Evolutionary conservation across 2,888 invertebrate genomes (phyloP), one percentile per base, ranked within the genome.

Genomic region (Hecatera dysodea): DNA sequence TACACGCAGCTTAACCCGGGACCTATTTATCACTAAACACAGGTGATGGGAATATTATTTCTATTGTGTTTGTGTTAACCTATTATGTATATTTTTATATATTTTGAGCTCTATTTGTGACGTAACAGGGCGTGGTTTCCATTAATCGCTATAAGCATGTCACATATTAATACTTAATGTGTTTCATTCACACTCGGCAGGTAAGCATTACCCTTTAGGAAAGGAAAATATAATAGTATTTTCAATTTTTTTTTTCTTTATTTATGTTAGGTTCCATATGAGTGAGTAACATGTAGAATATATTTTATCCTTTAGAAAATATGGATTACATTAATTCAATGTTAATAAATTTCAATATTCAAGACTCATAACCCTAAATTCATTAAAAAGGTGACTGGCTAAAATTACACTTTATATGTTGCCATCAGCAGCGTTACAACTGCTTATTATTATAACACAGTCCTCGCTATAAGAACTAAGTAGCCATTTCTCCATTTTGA

Each of bases 1-100:
- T 96, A 95, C 96, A 96, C 88, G 96, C 96, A 96, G 96, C 96
- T 95, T 96, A 96, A 96, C 93, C 94, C 95, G 95, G 96, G 96
- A 95, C 93, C 95, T 95, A 95, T 96, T 89, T 96, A 96, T 95
- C 96, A 96, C 93, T 96, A 96, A 95, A 94, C 90, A 87, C 96
- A 96, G 96, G 96, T 96, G 96, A 96, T 90, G 94, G 95, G 94
- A 93, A 88, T 93, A 92, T 91, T 92, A 90, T 93, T 93, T 91
- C 78, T 93, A 87, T 90, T 89, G 89, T 91, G 90, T 91, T 89
- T 86, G 86, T 90, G 84, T 87, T 80, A 78, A 67, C 67, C 3
- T 84, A 66, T 72, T 67, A 80, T 46, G 8, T 79, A 60, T 74
- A 67, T 78, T 74, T 62, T 55, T 67, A 73, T 64, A 52, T 67